A percentile compares a stretch with the other conserved stretches of the same genome.
Evolutionary conservation across 2,113 vertebrate genomes (phyloP).

Genomic region (human (Homo sapiens)): DNA sequence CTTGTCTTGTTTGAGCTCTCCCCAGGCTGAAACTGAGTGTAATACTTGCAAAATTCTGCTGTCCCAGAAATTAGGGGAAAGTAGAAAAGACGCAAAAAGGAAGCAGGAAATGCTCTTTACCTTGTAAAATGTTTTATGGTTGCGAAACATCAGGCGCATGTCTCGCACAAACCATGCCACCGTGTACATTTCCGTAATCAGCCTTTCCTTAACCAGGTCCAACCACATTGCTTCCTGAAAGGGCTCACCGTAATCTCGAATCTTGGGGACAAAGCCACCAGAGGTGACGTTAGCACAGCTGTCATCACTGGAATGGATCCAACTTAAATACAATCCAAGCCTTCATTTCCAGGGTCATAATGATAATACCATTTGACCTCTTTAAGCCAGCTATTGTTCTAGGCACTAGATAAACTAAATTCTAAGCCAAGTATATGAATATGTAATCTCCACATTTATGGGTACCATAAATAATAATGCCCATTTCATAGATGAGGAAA

Average conservation of each 20-base stretch:
- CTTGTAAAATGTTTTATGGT: slow-evolving; percentile 42
- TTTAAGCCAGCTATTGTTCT: neutral
- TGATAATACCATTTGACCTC: neutral
- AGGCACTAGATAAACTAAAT: neutral
- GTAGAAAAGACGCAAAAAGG: neutral
- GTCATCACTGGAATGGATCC: neutral
- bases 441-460: neutral
- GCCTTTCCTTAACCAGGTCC: slow-evolving; percentile 37
- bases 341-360: neutral
- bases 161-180: slow-evolving; percentile 10
- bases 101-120: neutral
- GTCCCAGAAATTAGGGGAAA: neutral
- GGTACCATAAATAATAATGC: neutral
- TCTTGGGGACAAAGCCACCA: neutral
- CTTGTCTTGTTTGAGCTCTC: neutral
- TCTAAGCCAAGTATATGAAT: neutral
- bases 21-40: neutral
- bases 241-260: neutral
- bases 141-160: slow-evolving; percentile 15
- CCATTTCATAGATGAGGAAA: neutral
- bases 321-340: neutral
- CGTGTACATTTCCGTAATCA: neutral
- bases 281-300: neutral
- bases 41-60: neutral
- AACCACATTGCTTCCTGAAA: slow-evolving; percentile 59